Evolutionary conservation across 2,113 vertebrate species (phyloP).

Genomic region (Falcunculus frontatus): DNA sequence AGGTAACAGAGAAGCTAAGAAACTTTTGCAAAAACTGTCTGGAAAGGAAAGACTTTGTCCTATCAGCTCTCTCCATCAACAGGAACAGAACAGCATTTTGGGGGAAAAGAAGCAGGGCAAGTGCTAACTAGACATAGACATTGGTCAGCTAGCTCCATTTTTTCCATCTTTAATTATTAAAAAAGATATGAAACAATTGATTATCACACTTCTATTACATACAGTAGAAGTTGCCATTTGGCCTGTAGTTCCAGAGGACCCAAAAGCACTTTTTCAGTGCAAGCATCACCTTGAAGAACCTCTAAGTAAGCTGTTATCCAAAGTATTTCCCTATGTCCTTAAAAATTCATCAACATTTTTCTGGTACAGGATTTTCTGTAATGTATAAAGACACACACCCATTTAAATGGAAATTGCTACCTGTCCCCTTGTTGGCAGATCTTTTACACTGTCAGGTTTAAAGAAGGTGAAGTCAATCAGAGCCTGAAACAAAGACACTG

Average conservation of each 20-base stretch:
- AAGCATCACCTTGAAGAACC: not conserved
- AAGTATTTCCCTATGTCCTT: not conserved
- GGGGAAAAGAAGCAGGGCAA: not conserved
- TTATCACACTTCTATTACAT: not conserved
- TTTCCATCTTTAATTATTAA: not conserved
- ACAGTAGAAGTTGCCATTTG: not conserved
- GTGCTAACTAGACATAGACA: not conserved
- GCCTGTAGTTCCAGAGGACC: not conserved
- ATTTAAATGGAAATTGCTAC: conserved; percentile 66
- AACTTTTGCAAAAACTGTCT: not conserved
- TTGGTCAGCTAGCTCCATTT: not conserved
- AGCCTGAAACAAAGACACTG: conserved; percentile 88
- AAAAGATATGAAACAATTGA: not conserved
- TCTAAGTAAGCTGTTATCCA: not conserved
- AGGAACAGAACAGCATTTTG: not conserved
- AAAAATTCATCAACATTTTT: not conserved
- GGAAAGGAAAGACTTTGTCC: not conserved
- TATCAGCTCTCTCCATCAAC: not conserved
- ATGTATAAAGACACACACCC: not conserved
- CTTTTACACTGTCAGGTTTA: conserved; percentile 87
- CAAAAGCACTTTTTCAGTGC: not conserved
- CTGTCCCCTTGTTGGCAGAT: conserved; percentile 87
- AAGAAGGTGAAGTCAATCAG: conserved; percentile 94
- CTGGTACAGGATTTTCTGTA: not conserved
- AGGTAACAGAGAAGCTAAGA: not conserved